Conservation (phyloP, 2,113 vertebrate genomes). For the Larimichthys crocea region DNA sequence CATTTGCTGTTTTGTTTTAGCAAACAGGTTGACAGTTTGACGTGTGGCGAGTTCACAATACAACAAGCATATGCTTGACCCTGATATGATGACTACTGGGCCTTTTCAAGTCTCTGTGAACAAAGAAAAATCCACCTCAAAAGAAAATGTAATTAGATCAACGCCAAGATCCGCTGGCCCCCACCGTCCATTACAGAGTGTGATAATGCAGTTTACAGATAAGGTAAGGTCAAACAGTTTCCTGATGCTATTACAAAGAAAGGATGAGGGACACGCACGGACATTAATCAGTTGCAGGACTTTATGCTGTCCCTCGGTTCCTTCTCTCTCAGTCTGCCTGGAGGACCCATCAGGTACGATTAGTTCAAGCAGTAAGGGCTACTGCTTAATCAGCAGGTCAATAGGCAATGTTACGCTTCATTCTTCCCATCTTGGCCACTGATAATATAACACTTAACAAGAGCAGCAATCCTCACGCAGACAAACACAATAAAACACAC, state of each 20-base stretch:
- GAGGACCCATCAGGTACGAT: constrained; percentile 73
- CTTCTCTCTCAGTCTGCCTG: constrained; percentile 54
- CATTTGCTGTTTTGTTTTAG: constrained; percentile 4
- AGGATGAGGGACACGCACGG: constrained; percentile 41
- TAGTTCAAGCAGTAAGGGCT: constrained; percentile 70
- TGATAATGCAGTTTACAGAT: constrained; percentile 63
- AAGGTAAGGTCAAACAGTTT: constrained; percentile 66
- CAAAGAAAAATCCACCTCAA: constrained; percentile 57
- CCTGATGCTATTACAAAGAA: constrained; percentile 59
- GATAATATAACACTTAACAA: constrained; percentile 68
- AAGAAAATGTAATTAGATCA: constrained; percentile 54
- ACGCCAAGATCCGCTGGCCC: constrained; percentile 41
- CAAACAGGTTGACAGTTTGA: background rate
- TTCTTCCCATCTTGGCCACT: constrained; percentile 62
- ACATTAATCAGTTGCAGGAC: constrained; percentile 64
- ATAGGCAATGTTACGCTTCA: constrained; percentile 76
- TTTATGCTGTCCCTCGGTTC: constrained; percentile 41
- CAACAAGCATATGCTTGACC: constrained; percentile 22
- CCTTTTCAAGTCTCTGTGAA: constrained; percentile 23
- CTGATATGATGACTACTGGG: constrained; percentile 22
- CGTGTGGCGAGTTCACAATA: constrained; percentile 9
- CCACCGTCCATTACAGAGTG: constrained; percentile 39
- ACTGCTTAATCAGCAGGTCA: constrained; percentile 83
- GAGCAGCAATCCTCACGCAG: constrained; percentile 43
- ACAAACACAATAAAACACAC: constrained; percentile 45